Evolutionary conservation across 1,140 invertebrate species (phyloP), one percentile per base, ranked within the genome.

Genomic region (Pseudomyrmex concolor): DNA sequence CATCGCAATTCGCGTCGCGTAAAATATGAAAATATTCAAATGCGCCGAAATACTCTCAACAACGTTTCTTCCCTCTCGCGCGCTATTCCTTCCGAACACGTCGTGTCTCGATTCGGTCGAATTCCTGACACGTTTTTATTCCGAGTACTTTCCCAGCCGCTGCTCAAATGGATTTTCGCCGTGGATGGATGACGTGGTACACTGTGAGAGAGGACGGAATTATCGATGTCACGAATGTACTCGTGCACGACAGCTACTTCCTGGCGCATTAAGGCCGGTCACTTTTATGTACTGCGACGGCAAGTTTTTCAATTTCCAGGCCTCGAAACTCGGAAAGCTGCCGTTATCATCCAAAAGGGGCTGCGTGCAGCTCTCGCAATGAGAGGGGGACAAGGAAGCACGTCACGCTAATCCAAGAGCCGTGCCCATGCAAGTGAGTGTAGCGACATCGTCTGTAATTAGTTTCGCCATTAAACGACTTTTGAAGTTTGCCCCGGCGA

Each of bases 391-490:
- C 72, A 68, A 68, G 77, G 67, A 84, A 83, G 80, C 87, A 85
- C 84, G 90, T 91, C 90, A 91, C 89, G 90, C 90, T 89, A 92
- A 92, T 92, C 89, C 68, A 17, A 62, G 70, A 86, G 66, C 83
- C 77, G 84, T 77, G 81, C 71, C 74, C 76, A 74, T 77, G 81
- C 83, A 66, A 84, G 54, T 66, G 87, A 71, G 62, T 70, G 63
- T 63, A 48, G 64, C 81, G 87, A 89, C 91, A 86, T 84, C 60
- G 84, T 86, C 86, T 86, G 84, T 93, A 92, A 93, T 93, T 92
- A 92, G 90, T 90, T 87, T 87, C 83, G 86, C 89, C 86, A 88
- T 91, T 90, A 92, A 90, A 91, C 84, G 86, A 90, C 90, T 91
- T 34, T 89, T 68, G 87, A 91, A 91, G 89, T 91, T 91, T 89